Evolutionary conservation across 2,797 vertebrate genomes (phyloP), one percentile per base, ranked within the genome.

Genomic region (Eremophila alpestris): DNA sequence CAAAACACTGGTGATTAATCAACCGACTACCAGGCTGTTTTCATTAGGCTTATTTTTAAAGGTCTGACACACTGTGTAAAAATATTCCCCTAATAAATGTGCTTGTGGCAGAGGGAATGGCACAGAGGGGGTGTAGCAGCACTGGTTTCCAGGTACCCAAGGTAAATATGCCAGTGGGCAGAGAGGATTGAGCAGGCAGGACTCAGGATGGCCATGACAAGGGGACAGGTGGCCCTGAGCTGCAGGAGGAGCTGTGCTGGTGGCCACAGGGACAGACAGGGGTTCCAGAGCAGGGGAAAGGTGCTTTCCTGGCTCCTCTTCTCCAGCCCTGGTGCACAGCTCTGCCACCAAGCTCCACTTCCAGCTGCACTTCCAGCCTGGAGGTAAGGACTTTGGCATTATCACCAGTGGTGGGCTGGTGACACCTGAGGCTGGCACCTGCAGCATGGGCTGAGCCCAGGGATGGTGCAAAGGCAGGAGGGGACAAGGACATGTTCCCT

Each of bases 41-140:
- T 94, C 96, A 82, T 97, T 94, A 92, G 92, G 83, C 75, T 93
- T 96, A 90, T 97, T 97, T 97, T 96, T 96, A 97, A 97, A 97
- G 91, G 86, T 83, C 92, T 96, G 94, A 95, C 94, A 80, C 32
- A 58, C 81, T 54, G 69, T 27, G 91, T 74, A 94, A 89, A 94
- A 96, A 91, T 91, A 85, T 80, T 92, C 90, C 69, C 67, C 86
- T 78, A 88, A 94, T 64, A 89, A 84, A 41, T 11, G 29, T 21
- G 77, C 90, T 74, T 10, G 6, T 32, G 41, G 74, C 41, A 10
- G 64, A 67, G 85, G 64, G 76, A 79, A 52, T 17, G 67, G 74
- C 64, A 51, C 40, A 2, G 73, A 81, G 45, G 8, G 56, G 59
- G 40, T 36, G 80, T 80, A 27, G 67, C 3, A 1, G 63, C 21